Evolutionary conservation across 2,888 invertebrate species (phyloP).

Genomic region (Operophtera brumata): DNA sequence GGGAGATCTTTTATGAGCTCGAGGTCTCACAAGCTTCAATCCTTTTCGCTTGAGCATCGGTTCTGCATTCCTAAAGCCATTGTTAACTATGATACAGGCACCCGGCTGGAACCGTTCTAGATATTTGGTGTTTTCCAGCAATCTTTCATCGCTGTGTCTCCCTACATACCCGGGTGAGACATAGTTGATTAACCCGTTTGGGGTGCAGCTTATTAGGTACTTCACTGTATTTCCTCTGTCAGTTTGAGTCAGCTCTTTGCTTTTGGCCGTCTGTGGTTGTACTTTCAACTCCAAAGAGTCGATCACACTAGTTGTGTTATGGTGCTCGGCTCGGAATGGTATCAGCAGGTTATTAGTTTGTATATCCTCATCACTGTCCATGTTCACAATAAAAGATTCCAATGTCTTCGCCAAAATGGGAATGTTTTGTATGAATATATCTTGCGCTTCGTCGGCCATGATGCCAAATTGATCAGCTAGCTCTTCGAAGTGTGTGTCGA

Average conservation of each 20-base stretch:
- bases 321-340: not conserved
- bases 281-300: slow-evolving; percentile 3
- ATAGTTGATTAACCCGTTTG: slow-evolving; percentile 1
- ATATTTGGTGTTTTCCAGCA: not conserved
- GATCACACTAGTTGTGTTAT: not conserved
- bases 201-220: not conserved
- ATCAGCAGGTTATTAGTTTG: not conserved
- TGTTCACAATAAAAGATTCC: not conserved
- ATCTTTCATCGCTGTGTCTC: not conserved
- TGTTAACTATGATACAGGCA: not conserved
- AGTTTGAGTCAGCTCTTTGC: not conserved
- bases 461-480: slow-evolving; percentile 8
- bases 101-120: not conserved
- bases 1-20: no score
- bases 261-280: not conserved
- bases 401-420: not conserved
- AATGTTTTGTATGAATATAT: not conserved
- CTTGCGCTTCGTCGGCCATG: not conserved
- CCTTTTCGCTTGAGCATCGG: not conserved
- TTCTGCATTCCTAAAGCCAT: not conserved
- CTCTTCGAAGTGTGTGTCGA: slow-evolving; percentile 3
- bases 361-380: not conserved
- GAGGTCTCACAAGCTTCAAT: not conserved
- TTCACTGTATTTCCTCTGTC: slow-evolving; percentile 5
- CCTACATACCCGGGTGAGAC: slow-evolving; percentile 5